These are phyloP conservation scores for Odontamblyopus rebecca DNA, from an alignment of 2,797 vertebrate species.

Conservation along the genomic window DNA sequence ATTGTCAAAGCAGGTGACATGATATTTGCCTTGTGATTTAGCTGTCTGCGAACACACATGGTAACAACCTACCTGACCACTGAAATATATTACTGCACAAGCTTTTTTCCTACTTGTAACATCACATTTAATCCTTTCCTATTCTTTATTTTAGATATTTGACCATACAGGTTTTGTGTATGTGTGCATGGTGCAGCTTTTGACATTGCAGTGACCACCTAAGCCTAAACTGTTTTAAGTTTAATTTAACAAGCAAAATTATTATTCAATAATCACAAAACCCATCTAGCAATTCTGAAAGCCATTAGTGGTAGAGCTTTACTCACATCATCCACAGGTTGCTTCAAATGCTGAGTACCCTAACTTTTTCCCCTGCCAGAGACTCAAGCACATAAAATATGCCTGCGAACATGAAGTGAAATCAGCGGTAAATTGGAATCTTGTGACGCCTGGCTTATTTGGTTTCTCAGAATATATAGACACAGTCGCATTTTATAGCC, in stretches of 20 bases:
- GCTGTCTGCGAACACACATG: conserved; percentile 30
- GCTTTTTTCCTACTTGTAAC: conserved; percentile 47
- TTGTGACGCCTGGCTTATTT: too few species aligned
- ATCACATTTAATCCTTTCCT: conserved; percentile 37
- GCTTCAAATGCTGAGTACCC: too few species aligned
- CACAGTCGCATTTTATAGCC: neutral
- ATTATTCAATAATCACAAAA: neutral
- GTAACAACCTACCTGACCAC: conserved; percentile 48
- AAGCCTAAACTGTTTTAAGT: too few species aligned
- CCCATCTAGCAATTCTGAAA: neutral
- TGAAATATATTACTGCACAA: conserved; percentile 58
- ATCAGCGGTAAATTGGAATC: neutral
- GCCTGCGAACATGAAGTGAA: too few species aligned
- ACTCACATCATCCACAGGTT: neutral
- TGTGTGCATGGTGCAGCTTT: conserved; percentile 9
- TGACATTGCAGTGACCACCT: too few species aligned
- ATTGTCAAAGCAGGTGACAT: conserved; percentile 30
- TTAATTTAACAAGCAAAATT: neutral
- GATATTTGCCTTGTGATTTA: conserved; percentile 31
- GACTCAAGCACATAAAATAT: neutral
- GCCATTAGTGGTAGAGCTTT: neutral
- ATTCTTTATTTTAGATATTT: conserved; percentile 38
- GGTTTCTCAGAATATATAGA: neutral
- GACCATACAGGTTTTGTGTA: conserved; percentile 38
- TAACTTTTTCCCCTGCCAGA: too few species aligned